These are phyloP conservation scores for Amphipyra tragopoginis DNA, from an alignment of 2,888 invertebrate species.

Conservation along the genomic window DNA sequence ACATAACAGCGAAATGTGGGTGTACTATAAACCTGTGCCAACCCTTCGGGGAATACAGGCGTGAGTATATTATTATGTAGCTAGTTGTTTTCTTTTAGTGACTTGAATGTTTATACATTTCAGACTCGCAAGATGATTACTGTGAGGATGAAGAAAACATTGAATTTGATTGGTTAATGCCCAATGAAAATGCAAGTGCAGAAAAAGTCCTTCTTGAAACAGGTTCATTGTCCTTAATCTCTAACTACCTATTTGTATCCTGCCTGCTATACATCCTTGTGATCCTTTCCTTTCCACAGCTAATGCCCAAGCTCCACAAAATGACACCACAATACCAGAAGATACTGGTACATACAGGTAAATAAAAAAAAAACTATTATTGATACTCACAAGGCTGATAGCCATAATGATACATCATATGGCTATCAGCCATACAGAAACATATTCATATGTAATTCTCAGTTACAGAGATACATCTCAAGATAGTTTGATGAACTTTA, in stretches of 20 bases:
- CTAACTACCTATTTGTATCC: constrained; percentile 39
- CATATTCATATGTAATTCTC: background rate
- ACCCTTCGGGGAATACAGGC: too few species aligned
- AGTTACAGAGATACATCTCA: constrained; percentile 71
- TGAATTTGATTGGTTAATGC: constrained; percentile 77
- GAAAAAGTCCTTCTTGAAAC: constrained; percentile 59
- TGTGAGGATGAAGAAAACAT: constrained; percentile 80
- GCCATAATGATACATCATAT: too few species aligned
- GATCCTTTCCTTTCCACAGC: constrained; percentile 60
- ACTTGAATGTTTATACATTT: constrained; percentile 35
- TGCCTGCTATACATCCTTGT: constrained; percentile 52
- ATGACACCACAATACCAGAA: constrained; percentile 36
- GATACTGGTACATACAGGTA: constrained; percentile 45
- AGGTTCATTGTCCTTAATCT: constrained; percentile 68
- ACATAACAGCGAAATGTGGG: too few species aligned
- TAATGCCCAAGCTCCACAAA: constrained; percentile 44
- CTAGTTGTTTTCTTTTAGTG: background rate
- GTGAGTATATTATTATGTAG: too few species aligned
- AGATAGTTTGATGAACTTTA: constrained; percentile 73
- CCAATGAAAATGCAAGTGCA: constrained; percentile 61
- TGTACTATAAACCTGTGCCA: too few species aligned
- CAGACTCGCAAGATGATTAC: constrained; percentile 76
- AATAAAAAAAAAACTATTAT: background rate
- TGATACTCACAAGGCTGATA: background rate
- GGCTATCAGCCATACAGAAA: background rate